These are phyloP conservation scores for Morbakka virulenta DNA, from an alignment of 30 jellyfish, hydroid and myxozoan species.

Conservation along the genomic window DNA sequence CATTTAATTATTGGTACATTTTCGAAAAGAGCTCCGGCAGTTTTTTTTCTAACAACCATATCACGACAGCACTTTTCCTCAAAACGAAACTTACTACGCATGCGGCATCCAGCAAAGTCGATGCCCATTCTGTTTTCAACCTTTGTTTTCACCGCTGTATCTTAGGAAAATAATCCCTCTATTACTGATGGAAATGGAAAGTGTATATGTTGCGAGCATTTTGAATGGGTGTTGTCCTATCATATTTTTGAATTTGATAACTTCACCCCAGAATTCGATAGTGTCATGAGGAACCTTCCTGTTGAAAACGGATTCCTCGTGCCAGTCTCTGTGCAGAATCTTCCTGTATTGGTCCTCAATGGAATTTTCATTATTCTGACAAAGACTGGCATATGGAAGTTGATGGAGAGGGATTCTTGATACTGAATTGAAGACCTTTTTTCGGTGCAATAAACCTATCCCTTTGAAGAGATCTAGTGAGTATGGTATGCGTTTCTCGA, in stretches of 20 bases:
- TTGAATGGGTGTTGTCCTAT: not conserved
- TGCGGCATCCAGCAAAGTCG: conserved; percentile 38
- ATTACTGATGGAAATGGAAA: conserved; percentile 41
- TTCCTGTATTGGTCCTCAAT: conserved; percentile 62
- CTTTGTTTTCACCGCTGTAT: conserved; percentile 47
- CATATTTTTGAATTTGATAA: conserved; percentile 2
- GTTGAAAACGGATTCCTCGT: conserved; percentile 35
- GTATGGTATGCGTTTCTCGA: conserved; percentile 46
- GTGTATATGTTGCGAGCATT: conserved; percentile 39
- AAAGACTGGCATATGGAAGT: conserved; percentile 40
- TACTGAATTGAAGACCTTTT: conserved; percentile 12
- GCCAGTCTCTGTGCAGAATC: conserved; percentile 39
- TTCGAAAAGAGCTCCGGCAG: conserved; percentile 14
- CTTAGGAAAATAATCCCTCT: conserved; percentile 45
- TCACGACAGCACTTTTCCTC: conserved; percentile 57
- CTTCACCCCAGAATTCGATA: conserved; percentile 33
- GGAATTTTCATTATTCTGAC: not conserved
- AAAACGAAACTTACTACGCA: conserved; percentile 16
- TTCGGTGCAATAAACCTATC: conserved; percentile 29
- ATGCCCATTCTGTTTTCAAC: conserved; percentile 50
- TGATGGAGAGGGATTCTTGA: conserved; percentile 31
- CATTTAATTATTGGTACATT: conserved; percentile 1
- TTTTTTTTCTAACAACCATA: conserved; percentile 31
- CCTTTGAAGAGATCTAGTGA: conserved; percentile 34
- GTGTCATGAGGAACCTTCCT: conserved; percentile 27